A percentile compares a stretch with the other conserved stretches of the same genome.
Evolutionary conservation across 2,888 invertebrate genomes (phyloP).

Genomic region (Eristalinus sepulchralis): DNA sequence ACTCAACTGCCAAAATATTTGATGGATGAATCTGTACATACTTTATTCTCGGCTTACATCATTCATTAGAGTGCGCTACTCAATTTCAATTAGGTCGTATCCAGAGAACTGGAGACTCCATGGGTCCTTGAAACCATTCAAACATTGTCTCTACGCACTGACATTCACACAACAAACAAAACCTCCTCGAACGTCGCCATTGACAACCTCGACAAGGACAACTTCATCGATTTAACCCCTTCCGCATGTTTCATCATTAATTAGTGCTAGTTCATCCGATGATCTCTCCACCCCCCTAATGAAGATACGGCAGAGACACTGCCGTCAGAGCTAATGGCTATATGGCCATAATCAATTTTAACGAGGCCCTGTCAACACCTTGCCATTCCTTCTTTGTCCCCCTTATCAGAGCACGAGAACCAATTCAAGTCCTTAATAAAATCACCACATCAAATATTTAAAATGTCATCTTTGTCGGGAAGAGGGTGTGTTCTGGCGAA

Average conservation of each 20-base stretch:
- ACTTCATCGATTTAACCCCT: slow-evolving; percentile 43
- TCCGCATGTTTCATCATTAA: slow-evolving; percentile 52
- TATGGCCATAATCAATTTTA: slow-evolving; percentile 67
- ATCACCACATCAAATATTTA: slow-evolving; percentile 71
- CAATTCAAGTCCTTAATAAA: slow-evolving; percentile 69
- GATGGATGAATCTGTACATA: not conserved
- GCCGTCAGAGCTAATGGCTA: slow-evolving; percentile 55
- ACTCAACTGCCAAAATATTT: not conserved
- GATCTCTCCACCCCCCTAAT: slow-evolving; percentile 24
- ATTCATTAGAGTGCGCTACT: not conserved
- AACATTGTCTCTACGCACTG: not conserved
- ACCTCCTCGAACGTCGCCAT: not conserved
- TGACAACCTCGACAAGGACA: slow-evolving; percentile 23
- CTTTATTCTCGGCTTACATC: not conserved
- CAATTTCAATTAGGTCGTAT: slow-evolving; percentile 1
- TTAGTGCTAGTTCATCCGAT: slow-evolving; percentile 34
- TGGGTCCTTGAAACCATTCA: not conserved
- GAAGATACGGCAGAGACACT: slow-evolving; percentile 41
- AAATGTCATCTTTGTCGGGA: slow-evolving; percentile 65
- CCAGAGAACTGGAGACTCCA: not conserved
- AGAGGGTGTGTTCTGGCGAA: slow-evolving; percentile 36
- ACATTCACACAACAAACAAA: slow-evolving; percentile 7
- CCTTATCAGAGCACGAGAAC: slow-evolving; percentile 46
- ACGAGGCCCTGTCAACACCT: slow-evolving; percentile 67
- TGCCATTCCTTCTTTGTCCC: not conserved